Evolutionary conservation across 2,888 invertebrate species (phyloP), one percentile per base, ranked within the genome.

Genomic region (Tachina grossa): DNA sequence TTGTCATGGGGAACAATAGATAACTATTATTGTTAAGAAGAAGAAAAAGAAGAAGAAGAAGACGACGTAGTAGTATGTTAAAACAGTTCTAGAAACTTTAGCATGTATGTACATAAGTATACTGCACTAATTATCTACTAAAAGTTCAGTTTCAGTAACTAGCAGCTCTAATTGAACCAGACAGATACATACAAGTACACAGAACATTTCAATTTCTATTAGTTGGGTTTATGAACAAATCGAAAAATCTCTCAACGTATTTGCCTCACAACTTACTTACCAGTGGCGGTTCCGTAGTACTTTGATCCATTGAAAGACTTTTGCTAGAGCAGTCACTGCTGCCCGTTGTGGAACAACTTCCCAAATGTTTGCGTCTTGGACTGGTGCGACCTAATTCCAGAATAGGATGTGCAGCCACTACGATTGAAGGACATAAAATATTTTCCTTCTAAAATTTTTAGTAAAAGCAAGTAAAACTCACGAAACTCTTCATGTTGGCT

Each of bases 401-500:
- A 10, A 96, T 92, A 1, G 96, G 95, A 91, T 95, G 95, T 5
- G 95, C 94, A 92, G 95, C 95, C 79, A 96, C 96, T 95, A 90
- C 10, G 61, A 51, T 53, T 19, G 9, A 45, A n/a, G 1, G 19
- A 19, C 1, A 72, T n/a, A 19, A 19, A 85, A 57, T 43, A 45
- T 31, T n/a, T 49, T 14, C 4, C 6, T 19, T 14, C 4, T 3
- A 43, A 51, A 75, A 43, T 14, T 0, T 9, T 47, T n/a, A 3
- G 16, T 22, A 13, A 0, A 16, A 19, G 19, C 0, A 1, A 39
- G 9, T 14, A 19, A 83, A 71, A 93, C 94, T 94, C 93, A 95
- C 96, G 93, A 87, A 95, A 94, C 92, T 96, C 96, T 91, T 96
- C 95, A 90, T 96, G 96, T 77, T 94, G 94, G 76, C 94, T 94